phyloP scores from a whole-genome alignment of 2,113 vertebrate genomes.

The Centropristis striata region DNA sequence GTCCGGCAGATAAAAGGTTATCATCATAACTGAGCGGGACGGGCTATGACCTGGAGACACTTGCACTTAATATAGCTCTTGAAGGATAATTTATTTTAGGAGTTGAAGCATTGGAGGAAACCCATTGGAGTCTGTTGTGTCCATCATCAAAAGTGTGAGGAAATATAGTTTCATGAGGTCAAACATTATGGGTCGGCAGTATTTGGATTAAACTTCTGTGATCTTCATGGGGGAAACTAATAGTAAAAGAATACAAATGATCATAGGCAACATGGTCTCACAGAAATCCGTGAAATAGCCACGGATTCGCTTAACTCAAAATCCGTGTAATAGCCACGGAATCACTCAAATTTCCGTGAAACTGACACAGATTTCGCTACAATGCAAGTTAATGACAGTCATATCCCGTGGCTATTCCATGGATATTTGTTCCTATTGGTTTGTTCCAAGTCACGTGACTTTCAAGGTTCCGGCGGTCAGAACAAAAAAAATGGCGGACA shows the following conservation, averaged over 20 bases:
- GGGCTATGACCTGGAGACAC: slow-evolving; percentile 36
- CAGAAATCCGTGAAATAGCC: too few relatives aligned
- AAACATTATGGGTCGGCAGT: background rate
- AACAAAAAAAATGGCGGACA: too few relatives aligned
- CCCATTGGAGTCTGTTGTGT: background rate
- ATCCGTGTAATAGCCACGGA: too few relatives aligned
- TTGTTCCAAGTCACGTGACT: too few relatives aligned
- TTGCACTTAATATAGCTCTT: slow-evolving; percentile 12
- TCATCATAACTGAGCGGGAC: slow-evolving; percentile 39
- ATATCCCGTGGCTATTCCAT: too few relatives aligned
- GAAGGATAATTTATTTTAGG: slow-evolving; percentile 26
- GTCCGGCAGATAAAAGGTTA: slow-evolving; percentile 65
- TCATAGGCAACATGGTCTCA: too few relatives aligned
- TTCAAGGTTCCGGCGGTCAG: too few relatives aligned
- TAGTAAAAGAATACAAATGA: background rate
- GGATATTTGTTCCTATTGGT: too few relatives aligned
- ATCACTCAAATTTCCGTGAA: too few relatives aligned
- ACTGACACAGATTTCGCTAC: too few relatives aligned
- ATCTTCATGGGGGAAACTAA: background rate
- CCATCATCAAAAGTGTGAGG: background rate
- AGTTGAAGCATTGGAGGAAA: background rate
- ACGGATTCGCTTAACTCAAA: too few relatives aligned
- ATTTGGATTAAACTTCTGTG: background rate
- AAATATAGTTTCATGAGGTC: background rate
- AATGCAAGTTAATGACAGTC: too few relatives aligned